Base-by-base conservation (phyloP, 2,888 invertebrate genomes). In the Ophion costatus region DNA sequence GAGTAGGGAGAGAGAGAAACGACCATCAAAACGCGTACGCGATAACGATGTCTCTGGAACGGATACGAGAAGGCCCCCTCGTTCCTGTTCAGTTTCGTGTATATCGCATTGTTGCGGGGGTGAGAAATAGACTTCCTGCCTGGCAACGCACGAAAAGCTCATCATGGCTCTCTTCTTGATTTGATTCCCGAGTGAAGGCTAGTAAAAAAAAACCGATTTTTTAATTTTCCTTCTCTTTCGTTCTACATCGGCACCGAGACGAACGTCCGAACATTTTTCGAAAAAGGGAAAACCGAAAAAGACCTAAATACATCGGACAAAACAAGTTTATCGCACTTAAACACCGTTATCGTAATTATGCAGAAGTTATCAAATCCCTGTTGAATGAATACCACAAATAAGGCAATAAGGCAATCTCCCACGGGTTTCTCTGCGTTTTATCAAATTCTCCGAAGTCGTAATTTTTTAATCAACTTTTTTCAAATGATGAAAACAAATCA, bases 11-110 rank as follows among this genome's bases (percentile, higher is more conserved):
- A n/a, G n/a, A 69, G 22, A 61, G 42, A 69, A 56, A 56, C n/a
- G 64, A 38, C 66, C 33, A 33, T 71, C 69, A 79, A 71, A 70
- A 64, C 22, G 59, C 70, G 77, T 69, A 51, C 56, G 80, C 76
- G 88, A 88, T 88, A 88, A 87, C 80, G 80, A 81, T 83, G 86
- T 45, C 67, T 82, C 78, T 71, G 70, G 80, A 88, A 88, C 88
- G 88, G 88, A 88, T 88, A 88, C 87, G 87, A 67, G 84, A 83
- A 77, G 80, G 86, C 86, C 78, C 86, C 83, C 80, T 84, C 86
- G 85, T 88, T 86, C 82, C 82, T 87, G 85, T 74, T 59, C 61
- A 81, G 70, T 82, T 69, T 83, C 74, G 80, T 82, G 57, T 85
- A 82, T 87, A 75, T 80, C 87, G 63, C 73, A 70, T 74, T 61